Percentiles rank a stretch among this genome's conserved stretches.
Conservation (phyloP, 1,140 invertebrate species). For the Drosophila nigrodunni region DNA sequence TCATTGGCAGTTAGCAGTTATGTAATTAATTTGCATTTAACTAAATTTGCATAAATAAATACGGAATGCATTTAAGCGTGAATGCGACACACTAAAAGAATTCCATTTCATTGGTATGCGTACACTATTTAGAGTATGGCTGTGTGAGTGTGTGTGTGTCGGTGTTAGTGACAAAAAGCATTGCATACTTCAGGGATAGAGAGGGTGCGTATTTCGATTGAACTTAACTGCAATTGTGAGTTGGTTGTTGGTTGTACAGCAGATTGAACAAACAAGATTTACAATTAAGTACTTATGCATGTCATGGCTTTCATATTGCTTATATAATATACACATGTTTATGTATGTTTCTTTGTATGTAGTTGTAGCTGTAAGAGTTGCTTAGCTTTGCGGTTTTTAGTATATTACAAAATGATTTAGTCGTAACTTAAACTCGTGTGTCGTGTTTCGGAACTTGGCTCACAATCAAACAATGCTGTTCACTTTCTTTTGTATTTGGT, state of each 20-base stretch:
- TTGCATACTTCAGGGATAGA: constrained; percentile 29
- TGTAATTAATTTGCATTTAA: constrained; percentile 81
- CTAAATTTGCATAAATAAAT: constrained; percentile 83
- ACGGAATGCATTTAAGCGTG: constrained; percentile 54
- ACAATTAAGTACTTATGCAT: constrained; percentile 27
- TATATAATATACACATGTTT: constrained; percentile 3
- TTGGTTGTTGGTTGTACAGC: constrained; percentile 38
- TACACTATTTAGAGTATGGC: constrained; percentile 12
- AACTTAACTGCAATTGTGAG: constrained; percentile 31
- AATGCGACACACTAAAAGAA: constrained; percentile 44
- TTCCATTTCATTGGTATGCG: constrained; percentile 9
- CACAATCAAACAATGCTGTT: constrained; percentile 79
- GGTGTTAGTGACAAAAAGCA: constrained; percentile 23
- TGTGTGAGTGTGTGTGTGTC: constrained; percentile 16
- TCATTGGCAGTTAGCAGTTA: constrained; percentile 64
- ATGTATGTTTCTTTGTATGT: constrained; percentile 10
- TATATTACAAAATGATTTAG: constrained; percentile 79
- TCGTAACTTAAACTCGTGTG: constrained; percentile 61
- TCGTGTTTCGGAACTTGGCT: constrained; percentile 70
- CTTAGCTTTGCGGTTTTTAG: constrained; percentile 69
- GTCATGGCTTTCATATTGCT: constrained; percentile 38
- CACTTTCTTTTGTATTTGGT: constrained; percentile 43
- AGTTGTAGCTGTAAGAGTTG: constrained; percentile 60
- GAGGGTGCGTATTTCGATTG: constrained; percentile 12
- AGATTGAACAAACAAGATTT: constrained; percentile 37